phyloP scores from a whole-genome alignment of 2,797 vertebrate species.

The Anabas testudineus region DNA sequence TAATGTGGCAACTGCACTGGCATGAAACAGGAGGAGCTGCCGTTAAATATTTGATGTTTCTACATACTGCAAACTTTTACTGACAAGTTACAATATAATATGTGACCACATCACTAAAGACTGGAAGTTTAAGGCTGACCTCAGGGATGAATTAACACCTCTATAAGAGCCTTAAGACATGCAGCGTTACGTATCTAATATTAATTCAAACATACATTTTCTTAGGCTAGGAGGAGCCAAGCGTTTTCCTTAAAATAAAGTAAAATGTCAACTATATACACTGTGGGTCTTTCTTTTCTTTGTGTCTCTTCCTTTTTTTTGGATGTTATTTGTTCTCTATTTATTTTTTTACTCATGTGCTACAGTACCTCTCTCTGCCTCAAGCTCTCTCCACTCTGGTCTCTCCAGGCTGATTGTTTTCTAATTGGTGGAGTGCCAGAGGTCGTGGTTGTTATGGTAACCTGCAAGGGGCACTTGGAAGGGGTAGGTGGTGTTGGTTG shows the following conservation, averaged over 20 bases:
- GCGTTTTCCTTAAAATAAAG: not conserved
- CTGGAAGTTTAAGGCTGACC: not conserved
- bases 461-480: constrained; percentile 71
- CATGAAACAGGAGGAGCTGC: not conserved
- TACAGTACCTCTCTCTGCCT: constrained; percentile 33
- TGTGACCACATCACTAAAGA: not conserved
- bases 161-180: not conserved
- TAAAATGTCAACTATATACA: constrained; percentile 14
- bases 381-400: constrained; percentile 59
- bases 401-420: constrained; percentile 83
- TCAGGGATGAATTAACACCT: not conserved
- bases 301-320: constrained; percentile 37
- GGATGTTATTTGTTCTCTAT: constrained; percentile 42
- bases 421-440: constrained; percentile 85
- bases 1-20: not conserved
- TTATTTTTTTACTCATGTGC: constrained; percentile 47
- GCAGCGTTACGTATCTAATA: not conserved
- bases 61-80: not conserved
- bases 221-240: not conserved
- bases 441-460: constrained; percentile 86
- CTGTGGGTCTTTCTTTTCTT: constrained; percentile 2
- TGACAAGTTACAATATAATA: not conserved
- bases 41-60: no score
- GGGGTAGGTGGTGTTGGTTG: constrained; percentile 56
- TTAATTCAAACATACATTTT: not conserved